Base-by-base conservation (phyloP, 2,888 invertebrate genomes). In the Drosophila subquinaria region DNA sequence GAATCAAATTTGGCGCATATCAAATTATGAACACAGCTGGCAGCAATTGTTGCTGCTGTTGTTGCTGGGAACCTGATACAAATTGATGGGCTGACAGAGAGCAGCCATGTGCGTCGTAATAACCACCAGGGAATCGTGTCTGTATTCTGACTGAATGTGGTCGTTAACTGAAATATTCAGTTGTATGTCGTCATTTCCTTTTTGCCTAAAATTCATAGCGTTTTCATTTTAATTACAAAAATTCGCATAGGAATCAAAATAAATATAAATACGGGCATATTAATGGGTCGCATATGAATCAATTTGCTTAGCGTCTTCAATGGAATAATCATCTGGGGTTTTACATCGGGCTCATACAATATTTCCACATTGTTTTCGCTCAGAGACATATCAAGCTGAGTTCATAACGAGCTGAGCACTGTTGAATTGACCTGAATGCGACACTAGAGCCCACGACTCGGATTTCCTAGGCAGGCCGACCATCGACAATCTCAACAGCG, bases 1-100 rank as follows among this genome's bases (percentile, higher is more conserved):
- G 86, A 88, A 85, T 88, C 83, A 84, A 84, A 88, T 84, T 84
- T 82, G 70, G 83, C 86, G 81, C 76, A 86, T 86, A 84, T 84
- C 86, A 88, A 84, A 88, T 84, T 84, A 84, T 84, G 88, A 86
- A 70, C 88, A 79, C 84, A 84, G 88, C 88, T 84, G 83, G 86
- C 88, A 76, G 81, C 86, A 84, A 88, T 88, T 87, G 82, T 67
- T 68, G 67, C 27, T 57, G 68, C 20, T 57, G 63, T 6, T 75
- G 66, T 56, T 61, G 69, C 57, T 76, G 65, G 66, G 74, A 81
- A 78, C 68, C 78, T 87, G 82, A 85, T 81, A 76, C 76, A 85
- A 78, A 88, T 77, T 59, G 66, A 68, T 73, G 73, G 61, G 68
- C 79, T 70, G 76, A 55, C 69, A 66, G 68, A 59, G 62, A 61